Base-by-base conservation (phyloP, 2,113 vertebrate species). In the Phalacrocorax pelagicus region DNA sequence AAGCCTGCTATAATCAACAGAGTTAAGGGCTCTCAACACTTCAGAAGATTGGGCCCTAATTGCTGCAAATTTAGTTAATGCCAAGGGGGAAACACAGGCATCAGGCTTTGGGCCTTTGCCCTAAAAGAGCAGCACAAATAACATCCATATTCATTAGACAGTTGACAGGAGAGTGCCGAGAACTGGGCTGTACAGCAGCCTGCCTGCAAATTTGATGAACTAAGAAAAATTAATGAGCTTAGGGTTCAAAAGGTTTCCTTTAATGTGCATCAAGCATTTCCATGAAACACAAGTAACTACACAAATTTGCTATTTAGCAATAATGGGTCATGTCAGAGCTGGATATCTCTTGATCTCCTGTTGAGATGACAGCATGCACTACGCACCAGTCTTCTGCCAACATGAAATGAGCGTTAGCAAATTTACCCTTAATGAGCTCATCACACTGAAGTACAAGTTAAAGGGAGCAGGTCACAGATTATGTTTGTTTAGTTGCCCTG, bases 341-440 rank as follows among this genome's bases (percentile, higher is more conserved):
- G 92, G 46, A 40, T 87, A 96, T 96, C 58, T 97, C 93, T 95
- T 71, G 77, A 95, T 97, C 94, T 91, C 95, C 96, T 96, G 74
- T 90, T 96, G 96, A 95, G 94, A 92, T 93, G 93, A 86, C 96
- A 98, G 93, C 93, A 74, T 79, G 83, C 70, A 73, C 78, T 92
- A 63, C 1, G 32, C 59, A 88, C 65, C 22, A 17, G 34, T 92
- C 94, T 87, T 93, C 95, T 97, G 95, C 88, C 93, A 95, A 94
- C 52, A 90, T 21, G n/a, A 91, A 92, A 95, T 62, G 58, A 92
- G 90, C 70, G 70, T 87, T 97, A 96, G 97, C 88, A 97, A 86
- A 97, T 97, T 97, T 97, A 81, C 63, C 89, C 86, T 80, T 98
- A 98, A 98, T 97, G 97, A 98, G 97, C 89, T 97, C 81, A 96